These are phyloP conservation scores for Neoitamus cyanurus DNA, from an alignment of 2,888 invertebrate genomes.

Conservation along the genomic window DNA sequence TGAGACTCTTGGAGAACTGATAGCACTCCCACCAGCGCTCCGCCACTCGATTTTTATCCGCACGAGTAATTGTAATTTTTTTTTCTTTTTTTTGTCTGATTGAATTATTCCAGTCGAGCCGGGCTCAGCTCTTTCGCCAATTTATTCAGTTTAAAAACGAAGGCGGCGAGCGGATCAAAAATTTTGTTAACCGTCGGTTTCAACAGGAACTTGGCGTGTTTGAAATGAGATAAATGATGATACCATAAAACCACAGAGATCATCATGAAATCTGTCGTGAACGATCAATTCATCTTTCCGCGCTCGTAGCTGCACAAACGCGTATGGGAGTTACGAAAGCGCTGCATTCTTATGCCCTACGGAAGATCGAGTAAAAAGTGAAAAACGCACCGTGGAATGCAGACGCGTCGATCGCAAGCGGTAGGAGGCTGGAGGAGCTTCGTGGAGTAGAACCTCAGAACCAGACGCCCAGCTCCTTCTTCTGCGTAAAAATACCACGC, in stretches of 20 bases:
- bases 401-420: neutral
- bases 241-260: neutral
- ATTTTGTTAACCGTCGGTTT: neutral
- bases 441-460: neutral
- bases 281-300: neutral
- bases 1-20: slow-evolving; percentile 3
- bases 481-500: neutral
- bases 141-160: neutral
- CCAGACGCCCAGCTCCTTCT: neutral
- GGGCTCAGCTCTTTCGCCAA: neutral
- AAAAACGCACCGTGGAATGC: neutral
- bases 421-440: neutral
- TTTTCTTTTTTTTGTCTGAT: neutral
- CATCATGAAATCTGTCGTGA: neutral
- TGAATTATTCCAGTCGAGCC: neutral
- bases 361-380: neutral
- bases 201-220: neutral
- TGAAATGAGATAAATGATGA: neutral
- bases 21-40: neutral
- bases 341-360: neutral
- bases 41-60: neutral
- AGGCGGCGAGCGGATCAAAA: neutral
- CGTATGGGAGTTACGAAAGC: neutral
- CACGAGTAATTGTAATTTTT: neutral
- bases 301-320: neutral